These are phyloP conservation scores for Elephas maximus DNA, from an alignment of 2,113 vertebrate species.

Conservation along the genomic window DNA sequence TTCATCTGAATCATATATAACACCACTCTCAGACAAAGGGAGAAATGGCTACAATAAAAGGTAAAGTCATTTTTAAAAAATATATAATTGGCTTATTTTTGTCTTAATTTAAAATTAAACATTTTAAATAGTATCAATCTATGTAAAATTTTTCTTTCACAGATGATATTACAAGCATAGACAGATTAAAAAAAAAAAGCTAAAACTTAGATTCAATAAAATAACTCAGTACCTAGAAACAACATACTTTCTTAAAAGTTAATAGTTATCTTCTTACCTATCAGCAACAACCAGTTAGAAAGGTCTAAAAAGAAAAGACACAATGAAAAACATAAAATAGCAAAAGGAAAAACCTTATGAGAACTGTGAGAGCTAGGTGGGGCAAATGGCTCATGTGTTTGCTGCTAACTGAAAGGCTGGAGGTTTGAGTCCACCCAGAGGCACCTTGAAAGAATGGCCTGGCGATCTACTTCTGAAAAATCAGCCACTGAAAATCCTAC, in stretches of 20 bases:
- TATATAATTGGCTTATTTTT: conserved; percentile 22
- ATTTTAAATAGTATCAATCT: neutral
- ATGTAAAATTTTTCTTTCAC: conserved; percentile 35
- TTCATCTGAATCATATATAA: conserved; percentile 97
- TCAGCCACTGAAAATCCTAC: neutral
- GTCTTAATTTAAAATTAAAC: conserved; percentile 42
- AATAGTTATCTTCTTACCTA: neutral
- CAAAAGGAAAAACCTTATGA: neutral
- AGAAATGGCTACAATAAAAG: conserved; percentile 95
- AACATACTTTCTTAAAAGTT: neutral
- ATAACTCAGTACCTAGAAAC: neutral
- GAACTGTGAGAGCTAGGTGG: neutral
- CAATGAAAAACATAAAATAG: neutral
- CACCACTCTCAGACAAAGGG: conserved; percentile 95
- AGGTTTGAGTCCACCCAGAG: neutral
- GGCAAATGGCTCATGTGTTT: neutral
- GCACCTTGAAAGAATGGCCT: neutral
- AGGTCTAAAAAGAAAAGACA: conserved; percentile 15
- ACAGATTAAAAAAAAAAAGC: neutral
- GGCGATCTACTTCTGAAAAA: neutral
- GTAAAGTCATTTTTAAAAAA: conserved; percentile 69
- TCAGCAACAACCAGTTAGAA: conserved; percentile 28
- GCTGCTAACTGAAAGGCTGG: too few species aligned
- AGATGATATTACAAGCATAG: neutral
- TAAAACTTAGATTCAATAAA: conserved; percentile 22